A percentile compares a stretch with the other conserved stretches of the same genome.
Evolutionary conservation across 2,888 invertebrate genomes (phyloP).

Genomic region (Kuschelorhynchus macadamiae): DNA sequence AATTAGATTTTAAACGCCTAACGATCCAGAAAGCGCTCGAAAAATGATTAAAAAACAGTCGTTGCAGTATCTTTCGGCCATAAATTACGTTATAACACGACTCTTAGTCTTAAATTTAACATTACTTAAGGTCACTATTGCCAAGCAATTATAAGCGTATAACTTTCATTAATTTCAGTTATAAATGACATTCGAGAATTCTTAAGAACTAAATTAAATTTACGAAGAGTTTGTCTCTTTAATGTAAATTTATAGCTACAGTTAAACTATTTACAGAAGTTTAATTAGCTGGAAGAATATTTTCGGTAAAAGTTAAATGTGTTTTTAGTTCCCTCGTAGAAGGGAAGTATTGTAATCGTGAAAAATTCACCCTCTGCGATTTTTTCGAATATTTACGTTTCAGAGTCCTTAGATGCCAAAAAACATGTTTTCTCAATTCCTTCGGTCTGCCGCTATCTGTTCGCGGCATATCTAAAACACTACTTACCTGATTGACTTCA

Average conservation of each 20-base stretch:
- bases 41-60: slow-evolving; percentile 65
- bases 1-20: slow-evolving; percentile 70
- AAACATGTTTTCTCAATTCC: too few species aligned
- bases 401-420: too few species aligned
- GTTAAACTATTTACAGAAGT: slow-evolving; percentile 57
- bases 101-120: slow-evolving; percentile 55
- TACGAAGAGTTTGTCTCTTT: slow-evolving; percentile 48
- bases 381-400: too few species aligned
- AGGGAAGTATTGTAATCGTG: too few species aligned
- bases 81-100: slow-evolving; percentile 61
- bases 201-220: slow-evolving; percentile 61
- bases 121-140: slow-evolving; percentile 57
- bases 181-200: slow-evolving; percentile 65
- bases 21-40: slow-evolving; percentile 67
- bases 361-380: too few species aligned
- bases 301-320: background rate
- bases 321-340: background rate
- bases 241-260: slow-evolving; percentile 57
- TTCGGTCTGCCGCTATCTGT: too few species aligned
- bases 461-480: too few species aligned
- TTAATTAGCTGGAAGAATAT: slow-evolving; percentile 53
- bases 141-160: slow-evolving; percentile 63
- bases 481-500: too few species aligned
- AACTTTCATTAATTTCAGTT: slow-evolving; percentile 66
- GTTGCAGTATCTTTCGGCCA: slow-evolving; percentile 57